Conservation (phyloP, 2,113 vertebrate species). For the Trichechus manatus region DNA sequence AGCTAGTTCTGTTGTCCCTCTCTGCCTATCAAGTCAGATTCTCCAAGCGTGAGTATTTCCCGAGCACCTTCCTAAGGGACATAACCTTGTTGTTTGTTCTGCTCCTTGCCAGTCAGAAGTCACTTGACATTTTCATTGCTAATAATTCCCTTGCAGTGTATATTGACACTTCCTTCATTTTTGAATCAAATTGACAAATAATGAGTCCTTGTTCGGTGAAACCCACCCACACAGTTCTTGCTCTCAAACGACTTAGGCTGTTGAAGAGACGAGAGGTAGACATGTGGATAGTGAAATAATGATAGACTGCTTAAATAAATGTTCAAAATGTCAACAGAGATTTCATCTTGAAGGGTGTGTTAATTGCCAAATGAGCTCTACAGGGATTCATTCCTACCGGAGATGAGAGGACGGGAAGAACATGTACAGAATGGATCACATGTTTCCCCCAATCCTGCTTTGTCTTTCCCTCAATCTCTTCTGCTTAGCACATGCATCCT, state of each 20-base stretch:
- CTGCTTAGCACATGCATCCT: neutral
- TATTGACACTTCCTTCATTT: slow-evolving; percentile 55
- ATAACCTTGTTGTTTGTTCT: neutral
- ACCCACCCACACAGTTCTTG: slow-evolving; percentile 52
- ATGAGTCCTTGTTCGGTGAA: slow-evolving; percentile 19
- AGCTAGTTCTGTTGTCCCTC: neutral
- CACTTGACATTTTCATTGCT: slow-evolving; percentile 64
- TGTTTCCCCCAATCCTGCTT: neutral
- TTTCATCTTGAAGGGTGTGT: neutral
- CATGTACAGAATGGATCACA: neutral
- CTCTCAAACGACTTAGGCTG: neutral
- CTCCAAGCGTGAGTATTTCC: neutral
- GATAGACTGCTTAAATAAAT: slow-evolving; percentile 25
- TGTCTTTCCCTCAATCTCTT: neutral
- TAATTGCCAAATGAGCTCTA: neutral
- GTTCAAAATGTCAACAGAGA: neutral
- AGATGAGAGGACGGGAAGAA: neutral
- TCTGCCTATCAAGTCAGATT: neutral
- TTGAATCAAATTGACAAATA: slow-evolving; percentile 65
- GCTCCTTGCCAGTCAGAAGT: slow-evolving; percentile 45
- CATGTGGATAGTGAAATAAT: neutral
- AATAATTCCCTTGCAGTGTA: slow-evolving; percentile 39
- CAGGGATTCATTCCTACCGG: neutral
- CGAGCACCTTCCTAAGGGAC: neutral
- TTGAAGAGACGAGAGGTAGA: neutral